These are phyloP conservation scores for Martes martes DNA, from an alignment of 2,113 vertebrate species.

Conservation along the genomic window DNA sequence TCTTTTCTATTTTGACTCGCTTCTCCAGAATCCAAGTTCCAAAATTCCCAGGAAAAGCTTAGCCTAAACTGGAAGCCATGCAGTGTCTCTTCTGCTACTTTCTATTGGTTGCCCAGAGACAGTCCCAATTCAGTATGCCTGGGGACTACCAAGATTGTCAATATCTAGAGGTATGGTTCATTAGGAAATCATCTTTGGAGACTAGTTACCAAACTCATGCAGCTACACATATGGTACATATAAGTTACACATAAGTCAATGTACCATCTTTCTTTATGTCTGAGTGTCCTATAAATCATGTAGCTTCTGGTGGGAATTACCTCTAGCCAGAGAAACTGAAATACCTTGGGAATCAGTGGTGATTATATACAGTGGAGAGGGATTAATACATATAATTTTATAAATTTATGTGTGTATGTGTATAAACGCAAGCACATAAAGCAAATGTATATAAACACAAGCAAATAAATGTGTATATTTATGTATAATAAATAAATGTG, in stretches of 20 bases:
- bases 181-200: neutral
- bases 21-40: neutral
- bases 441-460: neutral
- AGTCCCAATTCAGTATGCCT: neutral
- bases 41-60: neutral
- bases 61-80: neutral
- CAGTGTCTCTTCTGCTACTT: neutral
- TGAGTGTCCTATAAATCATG: neutral
- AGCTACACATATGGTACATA: neutral
- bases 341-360: neutral
- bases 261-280: neutral
- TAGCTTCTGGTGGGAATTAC: neutral
- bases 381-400: neutral
- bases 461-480: neutral
- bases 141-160: neutral
- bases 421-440: neutral
- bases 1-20: neutral
- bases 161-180: fast-evolving
- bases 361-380: no score
- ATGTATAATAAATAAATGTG: no score
- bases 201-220: neutral
- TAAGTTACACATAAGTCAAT: neutral
- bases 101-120: neutral
- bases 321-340: neutral
- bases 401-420: neutral